phyloP scores from a whole-genome alignment of 2,797 vertebrate genomes.

The Phataginus tetradactyla region DNA sequence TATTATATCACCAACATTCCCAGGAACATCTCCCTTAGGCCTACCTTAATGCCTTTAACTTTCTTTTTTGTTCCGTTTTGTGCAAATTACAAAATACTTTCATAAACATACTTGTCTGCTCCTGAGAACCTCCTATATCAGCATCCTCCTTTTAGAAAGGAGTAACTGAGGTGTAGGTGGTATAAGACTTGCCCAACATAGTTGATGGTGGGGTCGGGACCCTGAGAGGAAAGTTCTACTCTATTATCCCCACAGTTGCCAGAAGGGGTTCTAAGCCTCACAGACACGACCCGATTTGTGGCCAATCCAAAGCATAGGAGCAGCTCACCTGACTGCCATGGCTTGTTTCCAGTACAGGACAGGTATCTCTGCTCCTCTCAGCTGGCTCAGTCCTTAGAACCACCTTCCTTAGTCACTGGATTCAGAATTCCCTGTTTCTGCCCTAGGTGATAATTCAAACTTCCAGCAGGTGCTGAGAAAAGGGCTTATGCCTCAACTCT shows the following conservation, averaged over 20 bases:
- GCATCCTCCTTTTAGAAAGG: neutral
- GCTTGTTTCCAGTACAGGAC: neutral
- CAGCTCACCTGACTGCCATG: neutral
- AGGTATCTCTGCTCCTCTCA: neutral
- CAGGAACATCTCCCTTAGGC: neutral
- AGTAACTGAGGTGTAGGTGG: neutral
- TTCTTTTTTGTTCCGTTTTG: neutral
- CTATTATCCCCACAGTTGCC: neutral
- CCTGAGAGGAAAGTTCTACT: neutral
- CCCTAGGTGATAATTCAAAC: neutral
- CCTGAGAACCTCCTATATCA: neutral
- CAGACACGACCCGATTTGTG: neutral
- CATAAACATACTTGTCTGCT: neutral
- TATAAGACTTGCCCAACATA: neutral
- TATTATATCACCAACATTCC: neutral
- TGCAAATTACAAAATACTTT: neutral
- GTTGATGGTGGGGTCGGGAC: neutral
- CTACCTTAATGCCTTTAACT: neutral
- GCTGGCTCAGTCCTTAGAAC: neutral
- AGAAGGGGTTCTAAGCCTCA: neutral
- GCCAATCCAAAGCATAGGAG: neutral
- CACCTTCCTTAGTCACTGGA: neutral
- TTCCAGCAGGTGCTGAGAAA: neutral
- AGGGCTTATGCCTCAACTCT: neutral
- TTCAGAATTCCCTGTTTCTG: constrained; percentile 38